Evolutionary conservation across 2,888 invertebrate species (phyloP).

Genomic region (Agrochola lota): DNA sequence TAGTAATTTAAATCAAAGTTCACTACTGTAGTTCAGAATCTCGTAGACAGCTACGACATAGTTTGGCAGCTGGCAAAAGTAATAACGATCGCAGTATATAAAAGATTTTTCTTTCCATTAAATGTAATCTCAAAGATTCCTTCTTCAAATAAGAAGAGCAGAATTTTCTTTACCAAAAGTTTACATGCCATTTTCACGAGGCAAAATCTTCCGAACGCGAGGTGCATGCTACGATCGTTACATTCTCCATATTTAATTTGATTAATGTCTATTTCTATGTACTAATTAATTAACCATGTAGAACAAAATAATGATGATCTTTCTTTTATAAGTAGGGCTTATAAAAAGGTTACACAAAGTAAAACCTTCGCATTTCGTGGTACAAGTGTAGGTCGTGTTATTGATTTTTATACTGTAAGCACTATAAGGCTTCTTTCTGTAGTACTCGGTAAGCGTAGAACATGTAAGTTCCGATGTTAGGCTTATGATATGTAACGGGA

Average conservation of each 20-base stretch:
- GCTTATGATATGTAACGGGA: not conserved
- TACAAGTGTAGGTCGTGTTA: constrained; percentile 41
- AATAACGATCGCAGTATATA: not conserved
- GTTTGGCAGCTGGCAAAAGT: not conserved
- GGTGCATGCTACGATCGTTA: not conserved
- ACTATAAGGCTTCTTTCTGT: constrained; percentile 48
- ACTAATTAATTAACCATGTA: not conserved
- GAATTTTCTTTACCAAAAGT: not conserved
- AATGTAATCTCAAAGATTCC: not conserved
- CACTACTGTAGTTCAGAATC: not conserved
- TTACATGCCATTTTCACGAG: not conserved
- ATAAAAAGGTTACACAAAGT: constrained; percentile 8
- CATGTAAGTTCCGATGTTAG: constrained; percentile 1
- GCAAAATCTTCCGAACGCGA: not conserved
- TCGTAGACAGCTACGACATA: not conserved
- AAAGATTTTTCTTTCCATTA: not conserved
- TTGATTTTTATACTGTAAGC: constrained; percentile 52
- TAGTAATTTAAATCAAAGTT: not conserved
- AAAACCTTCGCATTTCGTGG: constrained; percentile 24
- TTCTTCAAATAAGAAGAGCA: not conserved
- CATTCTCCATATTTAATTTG: not conserved
- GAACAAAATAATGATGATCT: not conserved
- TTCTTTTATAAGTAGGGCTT: not conserved
- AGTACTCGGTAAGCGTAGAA: constrained; percentile 2
- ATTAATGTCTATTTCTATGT: not conserved